Evolutionary conservation across 2,113 vertebrate species (phyloP).

Genomic region (Rostratula benghalensis): DNA sequence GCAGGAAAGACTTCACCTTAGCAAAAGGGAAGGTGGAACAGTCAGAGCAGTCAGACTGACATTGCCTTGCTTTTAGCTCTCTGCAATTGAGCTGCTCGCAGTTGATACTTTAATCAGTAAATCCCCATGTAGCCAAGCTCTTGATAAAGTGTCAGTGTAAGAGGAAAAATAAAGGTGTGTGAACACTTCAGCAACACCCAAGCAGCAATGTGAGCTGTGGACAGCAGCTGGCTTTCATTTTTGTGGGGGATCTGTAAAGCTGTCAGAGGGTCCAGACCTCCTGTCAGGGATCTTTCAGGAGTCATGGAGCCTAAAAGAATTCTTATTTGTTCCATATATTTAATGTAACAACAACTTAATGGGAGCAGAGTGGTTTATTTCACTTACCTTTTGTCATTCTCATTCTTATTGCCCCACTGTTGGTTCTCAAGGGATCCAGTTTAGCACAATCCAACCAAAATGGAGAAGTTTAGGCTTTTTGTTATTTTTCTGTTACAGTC

Average conservation of each 20-base stretch:
- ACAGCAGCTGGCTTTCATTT: neutral
- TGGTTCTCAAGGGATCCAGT: neutral
- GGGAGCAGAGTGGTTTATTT: neutral
- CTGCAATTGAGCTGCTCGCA: neutral
- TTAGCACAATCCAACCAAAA: neutral
- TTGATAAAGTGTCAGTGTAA: neutral
- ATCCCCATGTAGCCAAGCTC: neutral
- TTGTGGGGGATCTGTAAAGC: neutral
- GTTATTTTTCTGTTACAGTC: neutral
- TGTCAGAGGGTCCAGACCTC: neutral
- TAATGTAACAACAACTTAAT: neutral
- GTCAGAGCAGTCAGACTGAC: neutral
- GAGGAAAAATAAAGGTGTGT: neutral
- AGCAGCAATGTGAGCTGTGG: neutral
- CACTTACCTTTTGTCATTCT: neutral
- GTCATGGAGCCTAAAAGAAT: neutral
- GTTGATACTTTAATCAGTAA: neutral
- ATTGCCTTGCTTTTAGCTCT: neutral
- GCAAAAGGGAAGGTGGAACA: neutral
- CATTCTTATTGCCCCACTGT: neutral
- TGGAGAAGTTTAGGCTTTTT: neutral
- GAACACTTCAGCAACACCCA: neutral
- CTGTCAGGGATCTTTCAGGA: neutral
- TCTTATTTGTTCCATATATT: neutral
- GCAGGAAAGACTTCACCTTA: neutral